phyloP scores from a whole-genome alignment of 2,797 vertebrate genomes.

The Gorsachius magnificus region DNA sequence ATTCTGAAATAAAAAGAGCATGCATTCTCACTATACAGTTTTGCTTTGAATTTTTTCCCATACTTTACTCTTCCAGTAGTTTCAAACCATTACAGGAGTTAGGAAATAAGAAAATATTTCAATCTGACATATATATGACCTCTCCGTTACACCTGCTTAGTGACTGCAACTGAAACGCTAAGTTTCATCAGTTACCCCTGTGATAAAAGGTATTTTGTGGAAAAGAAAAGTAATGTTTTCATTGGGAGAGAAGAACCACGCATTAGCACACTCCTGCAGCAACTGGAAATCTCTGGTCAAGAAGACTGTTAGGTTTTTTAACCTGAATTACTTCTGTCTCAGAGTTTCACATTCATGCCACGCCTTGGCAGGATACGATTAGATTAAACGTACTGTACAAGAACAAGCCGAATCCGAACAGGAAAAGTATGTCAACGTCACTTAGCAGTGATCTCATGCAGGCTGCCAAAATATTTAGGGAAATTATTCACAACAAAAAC shows the following conservation, averaged over 20 bases:
- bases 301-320: neutral
- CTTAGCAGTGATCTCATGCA: neutral
- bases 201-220: neutral
- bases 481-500: conserved; percentile 9
- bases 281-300: neutral
- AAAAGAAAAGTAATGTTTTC: neutral
- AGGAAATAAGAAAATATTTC: neutral
- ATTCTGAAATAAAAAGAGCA: neutral
- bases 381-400: neutral
- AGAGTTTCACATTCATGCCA: neutral
- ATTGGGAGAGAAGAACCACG: neutral
- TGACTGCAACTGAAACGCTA: neutral
- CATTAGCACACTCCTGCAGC: neutral
- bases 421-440: conserved; percentile 17
- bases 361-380: neutral
- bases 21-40: neutral
- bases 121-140: neutral
- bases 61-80: neutral
- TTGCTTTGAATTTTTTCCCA: neutral
- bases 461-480: conserved; percentile 35
- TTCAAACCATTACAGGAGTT: neutral
- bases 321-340: neutral
- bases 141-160: neutral
- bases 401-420: conserved; percentile 25
- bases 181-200: neutral